phyloP scores from a whole-genome alignment of 2,888 invertebrate genomes.

The Leptopilina drosophilae region DNA sequence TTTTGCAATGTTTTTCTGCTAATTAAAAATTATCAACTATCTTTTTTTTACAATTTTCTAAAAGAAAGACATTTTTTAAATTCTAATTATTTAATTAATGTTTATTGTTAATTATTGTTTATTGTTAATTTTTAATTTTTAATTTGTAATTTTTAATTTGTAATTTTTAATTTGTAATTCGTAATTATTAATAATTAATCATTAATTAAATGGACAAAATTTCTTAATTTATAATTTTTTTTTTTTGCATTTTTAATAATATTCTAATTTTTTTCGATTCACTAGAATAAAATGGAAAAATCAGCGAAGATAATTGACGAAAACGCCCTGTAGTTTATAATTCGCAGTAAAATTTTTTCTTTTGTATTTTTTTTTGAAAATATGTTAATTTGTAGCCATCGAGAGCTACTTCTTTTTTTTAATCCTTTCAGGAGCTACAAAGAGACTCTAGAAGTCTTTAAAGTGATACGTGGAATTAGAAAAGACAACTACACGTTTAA shows the following conservation, averaged over 20 bases:
- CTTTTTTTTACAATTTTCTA: neutral
- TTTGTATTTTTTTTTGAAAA: conserved; percentile 15
- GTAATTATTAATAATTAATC: too few relatives aligned
- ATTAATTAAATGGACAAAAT: too few relatives aligned
- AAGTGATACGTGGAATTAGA: conserved; percentile 36
- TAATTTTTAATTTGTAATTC: too few relatives aligned
- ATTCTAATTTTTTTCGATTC: too few relatives aligned
- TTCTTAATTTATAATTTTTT: neutral
- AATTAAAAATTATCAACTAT: neutral
- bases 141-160: too few relatives aligned
- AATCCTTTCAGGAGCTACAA: conserved; percentile 30
- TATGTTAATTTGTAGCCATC: conserved; percentile 32
- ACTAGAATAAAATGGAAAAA: neutral
- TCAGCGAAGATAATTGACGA: neutral
- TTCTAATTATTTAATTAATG: too few relatives aligned
- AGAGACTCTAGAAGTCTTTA: conserved; percentile 19
- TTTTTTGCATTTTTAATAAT: neutral
- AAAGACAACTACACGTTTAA: conserved; percentile 34
- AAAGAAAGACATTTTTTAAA: neutral
- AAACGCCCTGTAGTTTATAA: conserved; percentile 23
- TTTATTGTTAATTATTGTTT: too few relatives aligned
- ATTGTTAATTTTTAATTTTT: too few relatives aligned
- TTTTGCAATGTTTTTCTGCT: conserved; percentile 1
- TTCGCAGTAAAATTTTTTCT: conserved; percentile 10
- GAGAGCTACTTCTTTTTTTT: conserved; percentile 15